Conservation (phyloP, 2,113 vertebrate genomes). For the Hiodon tergisus region DNA sequence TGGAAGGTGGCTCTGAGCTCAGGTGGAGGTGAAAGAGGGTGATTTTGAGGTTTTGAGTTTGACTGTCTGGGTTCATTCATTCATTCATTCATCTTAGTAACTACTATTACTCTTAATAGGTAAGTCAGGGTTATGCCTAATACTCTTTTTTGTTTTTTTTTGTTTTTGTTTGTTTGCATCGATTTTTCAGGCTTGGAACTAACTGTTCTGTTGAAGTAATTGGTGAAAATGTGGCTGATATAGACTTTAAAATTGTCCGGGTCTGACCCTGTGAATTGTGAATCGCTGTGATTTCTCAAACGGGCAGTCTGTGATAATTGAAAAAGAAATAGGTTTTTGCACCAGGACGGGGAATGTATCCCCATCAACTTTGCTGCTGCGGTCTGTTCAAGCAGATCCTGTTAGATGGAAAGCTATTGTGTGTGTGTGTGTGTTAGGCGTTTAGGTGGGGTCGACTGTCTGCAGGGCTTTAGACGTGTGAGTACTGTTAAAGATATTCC, state of each 20-base stretch:
- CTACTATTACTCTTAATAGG: background rate
- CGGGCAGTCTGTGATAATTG: slow-evolving; percentile 31
- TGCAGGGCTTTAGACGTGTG: background rate
- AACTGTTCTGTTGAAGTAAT: background rate
- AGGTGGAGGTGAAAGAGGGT: background rate
- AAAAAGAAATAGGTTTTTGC: slow-evolving; percentile 38
- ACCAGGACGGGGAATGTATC: background rate
- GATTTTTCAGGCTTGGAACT: background rate
- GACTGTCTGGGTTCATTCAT: background rate
- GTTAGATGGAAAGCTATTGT: background rate
- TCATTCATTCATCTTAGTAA: background rate
- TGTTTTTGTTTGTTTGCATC: background rate
- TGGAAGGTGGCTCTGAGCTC: too few species aligned
- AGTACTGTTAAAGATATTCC: background rate
- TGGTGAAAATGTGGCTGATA: slow-evolving; percentile 19
- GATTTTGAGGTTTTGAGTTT: too few species aligned
- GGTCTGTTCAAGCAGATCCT: background rate
- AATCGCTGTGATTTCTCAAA: slow-evolving; percentile 27
- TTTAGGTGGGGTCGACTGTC: background rate
- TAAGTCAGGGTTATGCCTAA: too few species aligned
- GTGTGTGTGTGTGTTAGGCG: background rate
- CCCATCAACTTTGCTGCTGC: background rate
- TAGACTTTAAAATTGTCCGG: background rate
- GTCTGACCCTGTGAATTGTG: background rate
- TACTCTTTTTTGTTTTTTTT: too few species aligned